Base-by-base conservation (phyloP, 2,888 invertebrate genomes). In the Timandra comae region DNA sequence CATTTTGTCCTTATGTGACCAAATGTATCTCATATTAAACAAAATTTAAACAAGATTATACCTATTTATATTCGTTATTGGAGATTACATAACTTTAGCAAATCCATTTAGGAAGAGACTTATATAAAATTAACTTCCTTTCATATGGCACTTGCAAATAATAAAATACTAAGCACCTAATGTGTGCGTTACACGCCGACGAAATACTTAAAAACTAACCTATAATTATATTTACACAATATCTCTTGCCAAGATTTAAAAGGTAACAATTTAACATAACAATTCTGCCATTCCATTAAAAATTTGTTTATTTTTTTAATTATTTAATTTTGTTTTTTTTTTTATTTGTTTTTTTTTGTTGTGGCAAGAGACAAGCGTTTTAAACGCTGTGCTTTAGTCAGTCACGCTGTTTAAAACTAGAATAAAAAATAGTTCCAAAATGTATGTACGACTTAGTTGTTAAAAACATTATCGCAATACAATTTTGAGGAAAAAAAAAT, bases 181-280 rank as follows among this genome's bases (percentile, higher is more conserved):
- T 43, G 29, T 60, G 58, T 70, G 78, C 78, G 78, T 78, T 49
- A 69, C 38, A 77, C 78, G 78, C 76, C n/a, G n/a, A n/a, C n/a
- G n/a, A n/a, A 41, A 29, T 43, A 38, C 36, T 47, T 63, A 58
- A 55, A n/a, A 53, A 55, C 55, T 63, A 66, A 36, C 38, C 46
- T 50, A 28, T 35, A 46, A 42, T 30, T 30, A 44, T 71, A 72
- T 74, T 63, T 73, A 74, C 70, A 76, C 30, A 50, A 56, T 2
- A 11, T 48, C 70, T 63, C 59, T 63, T 62, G 60, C 66, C 64
- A 16, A 63, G 62, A 36, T 56, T 58, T 57, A 57, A n/a, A n/a
- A n/a, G n/a, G n/a, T n/a, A n/a, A n/a, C n/a, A 46, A 35, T 10
- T 38, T 49, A 52, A 51, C 51, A 59, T 54, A 58, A 52, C 45